Base-by-base conservation (phyloP, 1,140 invertebrate genomes). In the Drosophila kohkoa region DNA sequence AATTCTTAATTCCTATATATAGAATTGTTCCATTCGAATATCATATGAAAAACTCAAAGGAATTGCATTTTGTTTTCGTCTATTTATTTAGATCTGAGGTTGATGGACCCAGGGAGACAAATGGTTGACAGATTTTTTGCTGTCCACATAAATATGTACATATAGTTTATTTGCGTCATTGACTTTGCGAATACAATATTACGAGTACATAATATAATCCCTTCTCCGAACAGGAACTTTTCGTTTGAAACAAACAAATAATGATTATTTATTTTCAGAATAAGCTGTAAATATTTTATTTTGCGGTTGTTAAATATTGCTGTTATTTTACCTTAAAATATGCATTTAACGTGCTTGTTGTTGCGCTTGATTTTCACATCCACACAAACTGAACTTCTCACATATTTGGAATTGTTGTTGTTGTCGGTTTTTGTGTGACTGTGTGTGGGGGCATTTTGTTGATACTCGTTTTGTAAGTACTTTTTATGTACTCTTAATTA, bases 301-400 rank as follows among this genome's bases (percentile, higher is more conserved):
- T 28, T 35, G 25, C 43, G 35, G 13, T 48, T 46, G 15, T 54
- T 57, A 54, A 62, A 16, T 49, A 5, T 54, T 46, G n/a, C 55
- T 57, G 35, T 62, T 30, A 32, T 49, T 49, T 20, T 20, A 38
- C 13, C 32, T 38, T 74, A 60, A 46, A 54, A 60, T 62, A 74
- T 48, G 16, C 30, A 52, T 58, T 59, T 64, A 8, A 51, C 15
- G 41, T 51, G 46, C 35, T 62, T 67, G 38, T 74, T 74, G 52
- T 63, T 58, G 60, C 43, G 41, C 11, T 20, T 43, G 38, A 15
- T 59, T 68, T 51, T 38, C 25, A 51, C 13, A 1, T 59, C 35
- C n/a, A 43, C 41, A 43, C n/a, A 43, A 43, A 13, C 5, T 13
- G 38, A 3, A 41, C 38, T 3, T 6, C 30, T 20, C 25, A 51